Base-by-base conservation (phyloP, 2,113 vertebrate species). In the Bufo bufo region DNA sequence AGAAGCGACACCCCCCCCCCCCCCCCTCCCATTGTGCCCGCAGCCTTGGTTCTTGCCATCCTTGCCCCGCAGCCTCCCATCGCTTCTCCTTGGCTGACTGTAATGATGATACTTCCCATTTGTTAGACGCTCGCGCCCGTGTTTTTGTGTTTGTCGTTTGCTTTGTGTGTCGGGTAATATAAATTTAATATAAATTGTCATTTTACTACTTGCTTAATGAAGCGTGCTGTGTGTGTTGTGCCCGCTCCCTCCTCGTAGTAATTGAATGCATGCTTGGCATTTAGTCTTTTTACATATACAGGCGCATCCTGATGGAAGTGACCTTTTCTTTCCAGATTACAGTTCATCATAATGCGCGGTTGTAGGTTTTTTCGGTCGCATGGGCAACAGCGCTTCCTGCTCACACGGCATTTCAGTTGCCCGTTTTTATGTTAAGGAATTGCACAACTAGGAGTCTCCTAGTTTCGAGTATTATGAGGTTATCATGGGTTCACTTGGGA, bases 321-420 rank as follows among this genome's bases (percentile, higher is more conserved):
- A 83, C 81, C 81, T 66, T 83, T 83, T 83, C 61, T 69, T 66
- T 16, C 61, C 47, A 66, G 52, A 83, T 83, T 50, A 69, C 45
- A 16, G 49, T 66, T 66, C 45, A 69, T 83, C 58, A 83, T 50
- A 69, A 19, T 19, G 47, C 19, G 12, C 9, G 47, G 61, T 13
- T 9, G 9, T 33, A 33, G 1, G 11, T 14, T 69, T 66, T 69
- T 83, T n/a, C 50, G 19, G 59, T 20, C n/a, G n/a, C 77, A 54
- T 4, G 20, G 50, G 20, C 49, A 33, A 33, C 52, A 1, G 13
- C 1, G 16, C 56, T 17, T 59, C 54, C 23, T 59, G 43, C 2
- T 74, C 2, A 12, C 77, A 11, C 74, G 20, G 4, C 1, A 20
- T 75, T 77, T 52, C 49, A 11, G 19, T 16, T 52, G 74, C 33